phyloP scores from a whole-genome alignment of 1,140 invertebrate genomes.

The Macrobrachium nipponense region DNA sequence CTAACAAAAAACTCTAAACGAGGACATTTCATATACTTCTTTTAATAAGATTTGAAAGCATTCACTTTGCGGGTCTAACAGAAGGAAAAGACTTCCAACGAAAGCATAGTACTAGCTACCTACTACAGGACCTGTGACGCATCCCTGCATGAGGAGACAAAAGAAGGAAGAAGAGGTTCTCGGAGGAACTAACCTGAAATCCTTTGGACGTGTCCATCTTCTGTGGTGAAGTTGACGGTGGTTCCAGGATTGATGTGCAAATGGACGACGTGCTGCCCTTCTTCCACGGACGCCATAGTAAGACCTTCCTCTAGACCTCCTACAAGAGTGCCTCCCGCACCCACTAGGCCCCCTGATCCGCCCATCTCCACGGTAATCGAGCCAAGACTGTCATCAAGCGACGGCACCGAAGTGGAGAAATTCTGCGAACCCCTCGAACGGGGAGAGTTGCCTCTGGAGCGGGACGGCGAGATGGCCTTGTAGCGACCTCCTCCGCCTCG shows the following conservation, averaged over 20 bases:
- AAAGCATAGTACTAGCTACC: no score
- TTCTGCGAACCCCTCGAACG: not conserved
- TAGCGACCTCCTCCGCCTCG: constrained; percentile 16
- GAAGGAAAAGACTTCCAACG: no score
- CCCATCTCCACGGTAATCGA: constrained; percentile 49
- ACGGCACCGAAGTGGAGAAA: constrained; percentile 3
- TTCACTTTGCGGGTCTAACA: no score
- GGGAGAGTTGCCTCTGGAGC: not conserved
- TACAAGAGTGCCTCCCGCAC: constrained; percentile 2
- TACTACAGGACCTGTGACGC: no score
- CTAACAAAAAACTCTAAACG: no score
- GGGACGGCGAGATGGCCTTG: constrained; percentile 32
- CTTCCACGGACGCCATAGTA: not conserved
- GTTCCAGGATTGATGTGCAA: constrained; percentile 51
- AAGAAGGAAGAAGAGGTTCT: not conserved
- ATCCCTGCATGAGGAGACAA: not conserved
- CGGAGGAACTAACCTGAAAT: constrained; percentile 39
- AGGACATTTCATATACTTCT: no score
- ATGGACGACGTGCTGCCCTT: constrained; percentile 46
- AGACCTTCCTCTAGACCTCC: constrained; percentile 7
- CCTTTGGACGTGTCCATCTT: constrained; percentile 46
- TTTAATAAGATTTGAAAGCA: no score
- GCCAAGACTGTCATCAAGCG: not conserved
- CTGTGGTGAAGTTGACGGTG: constrained; percentile 53
- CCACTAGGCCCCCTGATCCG: constrained; percentile 23